Percentiles rank a stretch among this genome's conserved stretches.
Evolutionary conservation across 2,113 vertebrate species (phyloP).

Genomic region (Macquaria australasica): DNA sequence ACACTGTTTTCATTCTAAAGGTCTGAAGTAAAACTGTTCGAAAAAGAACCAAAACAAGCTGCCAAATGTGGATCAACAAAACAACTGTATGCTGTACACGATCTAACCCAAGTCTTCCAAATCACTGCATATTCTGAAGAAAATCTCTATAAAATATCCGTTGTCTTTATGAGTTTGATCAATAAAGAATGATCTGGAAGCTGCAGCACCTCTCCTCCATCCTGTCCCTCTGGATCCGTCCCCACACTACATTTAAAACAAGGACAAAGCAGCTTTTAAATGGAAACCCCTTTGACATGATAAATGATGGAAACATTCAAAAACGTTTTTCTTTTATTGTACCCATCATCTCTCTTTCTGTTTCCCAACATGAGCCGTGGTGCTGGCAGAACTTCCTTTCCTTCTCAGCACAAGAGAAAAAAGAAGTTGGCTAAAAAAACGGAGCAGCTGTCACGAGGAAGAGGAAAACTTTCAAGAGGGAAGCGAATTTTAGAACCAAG

Average conservation of each 20-base stretch:
- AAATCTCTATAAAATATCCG: too few species aligned
- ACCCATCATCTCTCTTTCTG: background rate
- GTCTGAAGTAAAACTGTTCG: too few species aligned
- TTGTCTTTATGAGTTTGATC: too few species aligned
- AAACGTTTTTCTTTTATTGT: background rate
- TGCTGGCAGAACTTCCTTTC: background rate
- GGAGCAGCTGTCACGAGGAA: background rate
- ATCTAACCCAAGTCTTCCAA: background rate
- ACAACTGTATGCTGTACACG: too few species aligned
- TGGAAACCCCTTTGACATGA: background rate
- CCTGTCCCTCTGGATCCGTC: background rate
- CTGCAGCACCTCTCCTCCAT: background rate
- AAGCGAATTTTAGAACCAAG: slow-evolving; percentile 1
- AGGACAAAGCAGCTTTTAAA: too few species aligned
- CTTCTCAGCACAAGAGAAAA: background rate
- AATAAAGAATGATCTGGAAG: too few species aligned
- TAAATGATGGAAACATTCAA: background rate
- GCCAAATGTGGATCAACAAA: too few species aligned
- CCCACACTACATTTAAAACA: background rate
- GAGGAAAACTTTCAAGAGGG: background rate
- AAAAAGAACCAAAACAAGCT: too few species aligned
- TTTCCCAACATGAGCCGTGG: slow-evolving; percentile 1
- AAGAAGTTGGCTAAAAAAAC: slow-evolving; percentile 9
- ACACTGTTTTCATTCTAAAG: too few species aligned
- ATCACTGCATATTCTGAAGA: background rate